Conservation (phyloP, 2,113 vertebrate species). For the Etheostoma spectabile region DNA sequence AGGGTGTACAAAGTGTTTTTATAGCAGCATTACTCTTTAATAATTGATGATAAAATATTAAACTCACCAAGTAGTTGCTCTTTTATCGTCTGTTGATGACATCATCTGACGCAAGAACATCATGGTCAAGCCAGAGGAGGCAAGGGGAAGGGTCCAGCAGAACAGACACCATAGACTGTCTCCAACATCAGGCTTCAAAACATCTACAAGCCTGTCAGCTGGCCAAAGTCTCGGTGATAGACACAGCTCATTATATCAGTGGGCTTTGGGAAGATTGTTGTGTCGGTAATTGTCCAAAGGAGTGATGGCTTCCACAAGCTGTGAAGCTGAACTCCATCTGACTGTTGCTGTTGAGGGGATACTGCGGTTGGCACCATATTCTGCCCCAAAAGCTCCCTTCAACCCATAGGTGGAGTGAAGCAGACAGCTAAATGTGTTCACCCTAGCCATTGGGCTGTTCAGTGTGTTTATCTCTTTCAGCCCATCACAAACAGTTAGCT, state of each 20-base stretch:
- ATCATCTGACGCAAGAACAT: neutral
- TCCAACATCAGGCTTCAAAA: neutral
- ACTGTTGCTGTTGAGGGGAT: neutral
- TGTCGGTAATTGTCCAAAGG: neutral
- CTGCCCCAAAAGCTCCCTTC: neutral
- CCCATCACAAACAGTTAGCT: neutral
- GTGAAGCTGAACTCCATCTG: neutral
- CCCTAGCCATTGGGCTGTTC: neutral
- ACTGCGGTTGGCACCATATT: neutral
- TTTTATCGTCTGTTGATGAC: neutral
- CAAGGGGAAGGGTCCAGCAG: neutral
- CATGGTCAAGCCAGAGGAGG: neutral
- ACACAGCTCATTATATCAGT: neutral
- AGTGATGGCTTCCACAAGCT: neutral
- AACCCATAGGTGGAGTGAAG: neutral
- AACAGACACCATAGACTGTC: neutral
- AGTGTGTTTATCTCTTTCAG: neutral
- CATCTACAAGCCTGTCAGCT: neutral
- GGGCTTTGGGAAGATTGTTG: neutral
- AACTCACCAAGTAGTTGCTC: neutral
- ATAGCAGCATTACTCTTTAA: neutral
- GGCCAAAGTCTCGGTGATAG: neutral
- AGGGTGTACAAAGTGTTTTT: neutral
- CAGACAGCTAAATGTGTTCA: neutral
- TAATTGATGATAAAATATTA: neutral